A percentile compares a stretch with the other conserved stretches of the same genome.
Conservation (phyloP, 2,888 invertebrate genomes). For the Caenorhabditis zanzibari region DNA sequence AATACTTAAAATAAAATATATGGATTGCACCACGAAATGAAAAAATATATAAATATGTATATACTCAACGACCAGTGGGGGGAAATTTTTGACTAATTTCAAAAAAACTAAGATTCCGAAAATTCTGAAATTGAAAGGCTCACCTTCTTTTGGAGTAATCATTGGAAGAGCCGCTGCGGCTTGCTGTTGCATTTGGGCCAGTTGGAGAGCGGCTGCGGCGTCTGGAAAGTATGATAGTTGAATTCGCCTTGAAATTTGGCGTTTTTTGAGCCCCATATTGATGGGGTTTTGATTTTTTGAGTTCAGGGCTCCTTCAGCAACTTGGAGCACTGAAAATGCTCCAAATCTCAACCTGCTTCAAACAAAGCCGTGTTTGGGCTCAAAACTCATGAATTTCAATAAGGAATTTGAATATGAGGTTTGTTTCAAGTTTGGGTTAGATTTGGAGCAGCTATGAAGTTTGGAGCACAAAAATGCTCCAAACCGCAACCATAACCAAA, state of each 20-base stretch:
- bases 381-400: too few relatives aligned
- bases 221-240: slow-evolving; percentile 46
- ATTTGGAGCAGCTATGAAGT: too few relatives aligned
- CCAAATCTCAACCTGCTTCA: background rate
- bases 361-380: background rate
- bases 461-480: too few relatives aligned
- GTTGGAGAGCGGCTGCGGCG: slow-evolving; percentile 68
- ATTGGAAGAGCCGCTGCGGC: slow-evolving; percentile 82
- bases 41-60: too few relatives aligned
- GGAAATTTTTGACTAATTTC: background rate
- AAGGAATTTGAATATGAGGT: too few relatives aligned
- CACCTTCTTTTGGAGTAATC: slow-evolving; percentile 92
- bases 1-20: background rate
- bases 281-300: background rate
- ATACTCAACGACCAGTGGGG: background rate
- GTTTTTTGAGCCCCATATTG: slow-evolving; percentile 6
- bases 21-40: background rate
- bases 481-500: background rate
- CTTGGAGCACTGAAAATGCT: too few relatives aligned
- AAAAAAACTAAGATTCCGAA: background rate
- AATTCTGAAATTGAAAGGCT: slow-evolving; percentile 82
- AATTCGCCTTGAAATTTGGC: background rate
- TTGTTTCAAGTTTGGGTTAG: background rate
- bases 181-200: slow-evolving; percentile 72
- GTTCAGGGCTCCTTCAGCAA: too few relatives aligned